Evolutionary conservation across 2,888 invertebrate species (phyloP), one percentile per base, ranked within the genome.

Genomic region (Zhuqinia jingwanae): DNA sequence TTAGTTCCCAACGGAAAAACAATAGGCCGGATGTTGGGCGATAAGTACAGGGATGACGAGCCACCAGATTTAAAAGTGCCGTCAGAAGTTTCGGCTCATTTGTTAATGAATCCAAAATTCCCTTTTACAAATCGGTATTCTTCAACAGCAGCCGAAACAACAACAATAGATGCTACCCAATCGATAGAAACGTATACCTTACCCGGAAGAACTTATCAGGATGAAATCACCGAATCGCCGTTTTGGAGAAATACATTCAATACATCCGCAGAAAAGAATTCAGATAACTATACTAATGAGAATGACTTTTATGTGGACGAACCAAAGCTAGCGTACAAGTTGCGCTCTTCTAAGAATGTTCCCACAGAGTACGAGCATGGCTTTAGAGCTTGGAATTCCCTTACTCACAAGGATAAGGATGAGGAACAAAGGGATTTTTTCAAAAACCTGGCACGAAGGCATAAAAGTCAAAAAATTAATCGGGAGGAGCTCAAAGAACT

Each of bases 1-100:
- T 93, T 98, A 87, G 98, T 99, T 0, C 98, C 98, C 0, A 98
- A 98, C 92, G 98, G 98, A 0, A 96, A 97, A 93, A 93, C 94
- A 75, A 93, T 98, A 90, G 98, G 98, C 0, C 95, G 96, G 91
- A 93, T 95, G 1, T 93, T 98, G 84, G 98, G 98, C 0, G 98
- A 98, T 92, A 89, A 87, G 3, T 91, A 89, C 76, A 84, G 70
- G 15, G 86, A 88, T 25, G 88, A 88, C 70, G 50, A 68, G 27
- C 65, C 68, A 50, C 68, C 70, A 0, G 56, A 77, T 45, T 27
- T 77, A 27, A 77, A 56, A 56, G 30, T 25, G 13, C 53, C 65
- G 0, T 76, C 84, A 1, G 77, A 84, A 45, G 30, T 77, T 17
- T 27, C 77, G n/a, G 27, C 56, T 42, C 76, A 58, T 70, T 84